Base-by-base conservation (phyloP, 2,113 vertebrate species). In the Brachyistius frenatus region DNA sequence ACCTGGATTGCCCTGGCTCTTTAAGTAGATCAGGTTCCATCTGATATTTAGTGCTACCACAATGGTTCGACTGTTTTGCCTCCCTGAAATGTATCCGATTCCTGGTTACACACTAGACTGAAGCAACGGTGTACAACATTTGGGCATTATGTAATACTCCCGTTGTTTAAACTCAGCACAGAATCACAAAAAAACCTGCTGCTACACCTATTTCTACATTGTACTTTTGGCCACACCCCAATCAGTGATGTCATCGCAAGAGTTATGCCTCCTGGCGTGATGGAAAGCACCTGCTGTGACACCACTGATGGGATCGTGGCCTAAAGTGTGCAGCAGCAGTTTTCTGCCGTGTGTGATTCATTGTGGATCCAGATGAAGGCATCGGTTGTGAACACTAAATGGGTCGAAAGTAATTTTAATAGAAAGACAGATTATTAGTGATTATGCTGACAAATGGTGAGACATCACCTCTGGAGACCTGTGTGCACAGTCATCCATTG, bases 11-110 rank as follows among this genome's bases (percentile, higher is more conserved):
- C 83, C 67, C 81, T 80, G 62, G 62, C 75, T 83, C 70, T 76
- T 73, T 66, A 71, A 77, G 72, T 80, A 86, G 86, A 92, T 91
- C 84, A 74, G 76, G 81, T 90, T 93, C 78, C 88, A 84, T 74
- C 46, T 80, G 66, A 84, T 77, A 70, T 65, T 47, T 67, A 57
- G 74, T 2, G 31, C 69, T 32, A 46, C 56, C 76, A 85, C 83
- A 86, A 83, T 88, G 68, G 60, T 78, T 78, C 0, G 10, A 76
- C 77, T 83, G 83, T 89, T 81, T 76, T 52, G 50, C 66, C 65
- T 65, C 44, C 41, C n/a, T 73, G 15, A 74, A 72, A 70, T 70
- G 41, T 11, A 54, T 9, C 78, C 71, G 57, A 73, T 54, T 80
- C n/a, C 0, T 64, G 47, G 35, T 72, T 44, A 5, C 66, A 53